Conservation (phyloP, 2,888 invertebrate genomes). For the Catocala sponsa region DNA sequence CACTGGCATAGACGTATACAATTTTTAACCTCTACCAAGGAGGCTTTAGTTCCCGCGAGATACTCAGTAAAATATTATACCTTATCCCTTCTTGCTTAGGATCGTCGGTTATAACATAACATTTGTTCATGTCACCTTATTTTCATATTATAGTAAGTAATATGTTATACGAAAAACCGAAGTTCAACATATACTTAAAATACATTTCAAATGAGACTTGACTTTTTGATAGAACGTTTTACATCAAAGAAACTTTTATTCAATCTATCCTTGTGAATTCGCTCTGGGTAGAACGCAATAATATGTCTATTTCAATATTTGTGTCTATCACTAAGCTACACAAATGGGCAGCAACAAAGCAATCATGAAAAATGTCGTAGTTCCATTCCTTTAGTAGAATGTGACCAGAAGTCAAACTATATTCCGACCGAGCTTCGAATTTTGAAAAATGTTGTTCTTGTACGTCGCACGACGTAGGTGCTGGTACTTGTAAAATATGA, state of each 20-base stretch:
- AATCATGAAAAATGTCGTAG: not conserved
- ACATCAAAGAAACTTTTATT: no score
- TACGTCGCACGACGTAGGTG: not conserved
- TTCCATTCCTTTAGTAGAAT: constrained; percentile 3
- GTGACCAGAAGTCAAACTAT: not conserved
- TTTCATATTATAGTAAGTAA: not conserved
- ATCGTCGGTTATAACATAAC: not conserved
- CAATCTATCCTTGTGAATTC: no score
- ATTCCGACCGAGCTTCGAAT: not conserved
- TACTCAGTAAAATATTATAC: constrained; percentile 10
- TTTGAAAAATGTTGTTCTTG: not conserved
- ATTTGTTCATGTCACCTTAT: not conserved
- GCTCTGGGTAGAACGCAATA: no score
- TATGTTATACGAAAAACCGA: no score
- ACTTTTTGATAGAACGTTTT: no score
- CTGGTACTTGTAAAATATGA: constrained; percentile 10
- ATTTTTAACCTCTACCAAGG: constrained; percentile 6
- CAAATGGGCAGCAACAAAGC: not conserved
- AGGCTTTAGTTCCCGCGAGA: constrained; percentile 6
- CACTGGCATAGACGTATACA: constrained; percentile 1
- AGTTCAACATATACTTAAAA: no score
- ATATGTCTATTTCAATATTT: no score
- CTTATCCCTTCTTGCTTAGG: not conserved
- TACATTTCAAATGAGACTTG: no score
- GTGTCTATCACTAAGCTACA: not conserved